Evolutionary conservation across 1,140 invertebrate species (phyloP).

Genomic region (Drosophila saltans): DNA sequence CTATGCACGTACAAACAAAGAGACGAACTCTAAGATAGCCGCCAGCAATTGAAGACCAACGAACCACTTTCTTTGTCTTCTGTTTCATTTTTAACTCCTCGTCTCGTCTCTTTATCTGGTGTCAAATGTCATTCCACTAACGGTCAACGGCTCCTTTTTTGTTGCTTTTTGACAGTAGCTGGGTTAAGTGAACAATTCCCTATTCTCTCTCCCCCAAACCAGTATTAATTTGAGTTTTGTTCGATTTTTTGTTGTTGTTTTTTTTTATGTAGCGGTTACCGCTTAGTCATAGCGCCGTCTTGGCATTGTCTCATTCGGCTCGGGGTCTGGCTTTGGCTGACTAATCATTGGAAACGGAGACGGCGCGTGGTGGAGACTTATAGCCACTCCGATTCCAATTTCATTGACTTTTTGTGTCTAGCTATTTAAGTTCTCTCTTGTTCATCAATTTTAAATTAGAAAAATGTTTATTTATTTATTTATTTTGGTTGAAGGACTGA

Average conservation of each 20-base stretch:
- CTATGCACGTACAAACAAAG: conserved; percentile 21
- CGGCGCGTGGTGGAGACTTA: conserved; percentile 22
- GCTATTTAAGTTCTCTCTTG: conserved; percentile 15
- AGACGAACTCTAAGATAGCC: conserved; percentile 36
- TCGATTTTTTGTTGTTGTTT: conserved; percentile 15
- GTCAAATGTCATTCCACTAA: conserved; percentile 63
- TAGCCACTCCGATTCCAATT: conserved; percentile 20
- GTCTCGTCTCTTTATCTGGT: conserved; percentile 37
- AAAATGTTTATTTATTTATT: conserved; percentile 47
- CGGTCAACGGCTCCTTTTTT: conserved; percentile 17
- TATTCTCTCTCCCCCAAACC: background rate
- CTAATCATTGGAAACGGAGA: conserved; percentile 45
- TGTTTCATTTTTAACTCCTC: background rate
- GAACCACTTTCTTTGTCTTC: conserved; percentile 43
- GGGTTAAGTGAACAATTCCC: conserved; percentile 43
- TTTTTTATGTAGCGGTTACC: conserved; percentile 8
- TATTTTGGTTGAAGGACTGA: conserved; percentile 15
- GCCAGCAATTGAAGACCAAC: conserved; percentile 50
- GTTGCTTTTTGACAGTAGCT: conserved; percentile 36
- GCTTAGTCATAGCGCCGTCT: conserved; percentile 59
- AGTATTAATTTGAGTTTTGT: conserved; percentile 68
- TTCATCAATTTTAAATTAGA: conserved; percentile 52
- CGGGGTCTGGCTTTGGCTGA: conserved; percentile 38
- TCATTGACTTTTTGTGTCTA: conserved; percentile 54
- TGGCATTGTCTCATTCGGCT: conserved; percentile 2